Conservation (phyloP, 2,888 invertebrate species). For the Punctoribates punctum region DNA sequence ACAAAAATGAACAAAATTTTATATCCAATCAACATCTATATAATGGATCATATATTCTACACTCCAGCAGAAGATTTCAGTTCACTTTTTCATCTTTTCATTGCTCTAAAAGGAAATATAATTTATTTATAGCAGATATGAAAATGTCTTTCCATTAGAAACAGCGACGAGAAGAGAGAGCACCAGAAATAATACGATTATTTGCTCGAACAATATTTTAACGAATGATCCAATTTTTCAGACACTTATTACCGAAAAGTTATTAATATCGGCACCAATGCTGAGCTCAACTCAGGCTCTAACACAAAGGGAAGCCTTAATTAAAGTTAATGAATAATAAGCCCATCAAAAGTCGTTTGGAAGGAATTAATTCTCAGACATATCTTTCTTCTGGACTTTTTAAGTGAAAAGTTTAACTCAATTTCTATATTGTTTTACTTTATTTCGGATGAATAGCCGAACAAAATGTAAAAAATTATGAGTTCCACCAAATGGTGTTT, state of each 20-base stretch:
- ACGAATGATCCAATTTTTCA: conserved; percentile 7
- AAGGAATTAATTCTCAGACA: background rate
- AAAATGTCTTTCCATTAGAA: no score
- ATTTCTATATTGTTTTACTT: background rate
- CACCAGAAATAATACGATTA: no score
- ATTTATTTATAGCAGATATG: no score
- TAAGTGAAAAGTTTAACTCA: conserved; percentile 33
- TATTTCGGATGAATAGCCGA: conserved; percentile 20
- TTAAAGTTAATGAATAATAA: conserved; percentile 36
- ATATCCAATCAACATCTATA: no score
- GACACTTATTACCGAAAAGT: background rate
- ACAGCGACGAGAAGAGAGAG: no score
- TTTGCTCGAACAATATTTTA: background rate
- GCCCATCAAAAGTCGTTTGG: background rate
- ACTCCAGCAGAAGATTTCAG: no score
- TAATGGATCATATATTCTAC: no score
- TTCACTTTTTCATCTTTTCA: no score
- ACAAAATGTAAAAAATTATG: conserved; percentile 26
- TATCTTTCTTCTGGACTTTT: background rate
- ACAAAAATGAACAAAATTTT: no score
- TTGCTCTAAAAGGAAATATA: no score
- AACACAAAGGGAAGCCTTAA: conserved; percentile 4
- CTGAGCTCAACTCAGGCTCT: background rate
- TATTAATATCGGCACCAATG: conserved; percentile 7
- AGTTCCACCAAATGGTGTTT: background rate